Evolutionary conservation across 2,888 invertebrate species (phyloP), one percentile per base, ranked within the genome.

Genomic region (Drosophila multiciliata): DNA sequence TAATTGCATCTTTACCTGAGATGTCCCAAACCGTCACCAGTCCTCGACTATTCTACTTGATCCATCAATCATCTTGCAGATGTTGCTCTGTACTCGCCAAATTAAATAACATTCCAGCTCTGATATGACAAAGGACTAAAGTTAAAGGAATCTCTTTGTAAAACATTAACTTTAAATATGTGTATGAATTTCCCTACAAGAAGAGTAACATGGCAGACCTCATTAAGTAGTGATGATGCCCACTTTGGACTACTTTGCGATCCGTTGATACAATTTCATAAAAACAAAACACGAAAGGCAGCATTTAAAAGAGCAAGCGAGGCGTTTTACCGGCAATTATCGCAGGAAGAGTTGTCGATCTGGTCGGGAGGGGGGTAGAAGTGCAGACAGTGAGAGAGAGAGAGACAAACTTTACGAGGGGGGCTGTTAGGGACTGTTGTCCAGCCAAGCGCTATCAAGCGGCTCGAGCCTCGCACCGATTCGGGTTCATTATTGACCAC

Each of bases 311-410:
- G 82, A 81, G 83, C 83, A 88, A 89, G 83, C 87, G 87, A 90
- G 88, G 90, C 89, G 81, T 88, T 90, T 89, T 89, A 88, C 87
- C 87, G 83, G 88, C 89, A 90, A 90, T 90, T 90, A 90, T 90
- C 85, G 87, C 86, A 59, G 38, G 32, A 54, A 23, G 66, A 36
- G 48, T 42, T 42, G 57, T 32, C 20, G 32, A 29, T 32, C 20
- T 15, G 32, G 15, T 20, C 7, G 40, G 20, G 7, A 4, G 12
- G 32, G 32, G 23, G 42, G 6, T 2, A n/a, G 15, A 42, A 29
- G 9, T 49, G 35, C 20, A 23, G 32, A 29, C 29, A 23, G 33
- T 12, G 35, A 15, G 3, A 33, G 52, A 15, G 3, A 33, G 52
- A 7, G 53, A 36, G 49, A 49, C 26, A 57, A 49, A 63, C 48